Conservation (phyloP, 2,888 invertebrate genomes). For the Lasioglossum calceatum region DNA sequence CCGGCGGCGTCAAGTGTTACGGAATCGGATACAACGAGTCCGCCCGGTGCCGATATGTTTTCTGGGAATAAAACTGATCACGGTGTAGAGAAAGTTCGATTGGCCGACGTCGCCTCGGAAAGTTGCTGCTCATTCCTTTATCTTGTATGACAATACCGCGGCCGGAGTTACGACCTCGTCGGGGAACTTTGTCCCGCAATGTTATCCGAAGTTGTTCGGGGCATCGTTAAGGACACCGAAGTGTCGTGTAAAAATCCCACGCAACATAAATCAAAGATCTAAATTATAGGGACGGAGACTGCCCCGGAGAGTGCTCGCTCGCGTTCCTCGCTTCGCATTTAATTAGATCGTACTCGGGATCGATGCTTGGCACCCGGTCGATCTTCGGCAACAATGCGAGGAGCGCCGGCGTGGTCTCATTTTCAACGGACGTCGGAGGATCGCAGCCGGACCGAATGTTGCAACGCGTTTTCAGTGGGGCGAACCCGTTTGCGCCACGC, state of each 20-base stretch:
- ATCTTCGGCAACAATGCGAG: background rate
- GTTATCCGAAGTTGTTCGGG: constrained; percentile 17
- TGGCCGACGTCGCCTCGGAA: constrained; percentile 43
- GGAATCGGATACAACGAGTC: background rate
- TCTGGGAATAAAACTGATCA: constrained; percentile 28
- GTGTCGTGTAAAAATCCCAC: constrained; percentile 4
- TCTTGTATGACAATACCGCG: constrained; percentile 45
- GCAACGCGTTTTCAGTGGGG: background rate
- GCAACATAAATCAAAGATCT: constrained; percentile 8
- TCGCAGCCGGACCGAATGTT: constrained; percentile 5
- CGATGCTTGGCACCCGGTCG: constrained; percentile 39
- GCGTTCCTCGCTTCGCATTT: constrained; percentile 28
- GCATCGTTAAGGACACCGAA: constrained; percentile 23
- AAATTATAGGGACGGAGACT: constrained; percentile 1
- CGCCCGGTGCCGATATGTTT: constrained; percentile 21
- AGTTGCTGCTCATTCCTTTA: constrained; percentile 46
- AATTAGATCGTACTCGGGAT: constrained; percentile 47
- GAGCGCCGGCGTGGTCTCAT: constrained; percentile 11
- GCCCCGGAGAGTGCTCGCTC: background rate
- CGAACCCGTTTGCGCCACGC: background rate
- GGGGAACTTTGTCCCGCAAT: constrained; percentile 14
- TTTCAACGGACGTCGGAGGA: constrained; percentile 8
- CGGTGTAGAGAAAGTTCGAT: constrained; percentile 50
- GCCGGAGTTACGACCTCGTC: constrained; percentile 38
- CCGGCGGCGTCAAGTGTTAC: background rate